Conservation (phyloP, 2,797 vertebrate genomes). For the Myripristis murdjan region DNA sequence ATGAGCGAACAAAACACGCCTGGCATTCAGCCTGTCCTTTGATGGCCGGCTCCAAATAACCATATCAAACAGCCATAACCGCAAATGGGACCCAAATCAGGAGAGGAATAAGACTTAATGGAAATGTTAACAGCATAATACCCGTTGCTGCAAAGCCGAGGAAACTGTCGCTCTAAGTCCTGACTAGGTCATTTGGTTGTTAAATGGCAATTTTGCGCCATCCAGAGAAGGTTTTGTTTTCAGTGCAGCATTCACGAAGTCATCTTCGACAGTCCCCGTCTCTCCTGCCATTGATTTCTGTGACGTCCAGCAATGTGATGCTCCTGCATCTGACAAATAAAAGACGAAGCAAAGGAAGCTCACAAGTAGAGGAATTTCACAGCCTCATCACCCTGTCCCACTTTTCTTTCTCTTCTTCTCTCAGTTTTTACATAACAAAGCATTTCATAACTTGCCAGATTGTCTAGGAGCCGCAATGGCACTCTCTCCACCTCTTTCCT, state of each 20-base stretch:
- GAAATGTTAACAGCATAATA: slow-evolving; percentile 45
- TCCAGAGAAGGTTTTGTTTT: slow-evolving; percentile 30
- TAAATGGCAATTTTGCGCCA: slow-evolving; percentile 23
- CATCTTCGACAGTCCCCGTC: background rate
- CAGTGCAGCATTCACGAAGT: background rate
- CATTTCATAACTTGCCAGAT: slow-evolving; percentile 81
- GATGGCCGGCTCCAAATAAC: slow-evolving; percentile 50
- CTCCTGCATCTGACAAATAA: slow-evolving; percentile 4
- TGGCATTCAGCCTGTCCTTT: slow-evolving; percentile 64
- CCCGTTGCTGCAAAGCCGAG: slow-evolving; percentile 26
- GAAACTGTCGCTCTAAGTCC: slow-evolving; percentile 9
- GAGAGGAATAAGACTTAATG: slow-evolving; percentile 32
- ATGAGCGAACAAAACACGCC: slow-evolving; percentile 37
- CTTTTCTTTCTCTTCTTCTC: slow-evolving; percentile 26
- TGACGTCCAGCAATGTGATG: background rate
- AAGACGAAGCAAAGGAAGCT: slow-evolving; percentile 16
- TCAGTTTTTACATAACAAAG: slow-evolving; percentile 72
- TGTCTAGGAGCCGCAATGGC: slow-evolving; percentile 54
- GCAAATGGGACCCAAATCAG: slow-evolving; percentile 40
- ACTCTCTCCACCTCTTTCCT: slow-evolving; percentile 9
- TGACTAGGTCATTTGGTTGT: slow-evolving; percentile 5
- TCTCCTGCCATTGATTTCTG: background rate
- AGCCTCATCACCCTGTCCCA: slow-evolving; percentile 49
- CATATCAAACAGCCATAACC: slow-evolving; percentile 46
- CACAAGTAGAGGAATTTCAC: slow-evolving; percentile 41